Evolutionary conservation across 2,888 invertebrate genomes (phyloP).

Genomic region (Protophormia terraenovae): DNA sequence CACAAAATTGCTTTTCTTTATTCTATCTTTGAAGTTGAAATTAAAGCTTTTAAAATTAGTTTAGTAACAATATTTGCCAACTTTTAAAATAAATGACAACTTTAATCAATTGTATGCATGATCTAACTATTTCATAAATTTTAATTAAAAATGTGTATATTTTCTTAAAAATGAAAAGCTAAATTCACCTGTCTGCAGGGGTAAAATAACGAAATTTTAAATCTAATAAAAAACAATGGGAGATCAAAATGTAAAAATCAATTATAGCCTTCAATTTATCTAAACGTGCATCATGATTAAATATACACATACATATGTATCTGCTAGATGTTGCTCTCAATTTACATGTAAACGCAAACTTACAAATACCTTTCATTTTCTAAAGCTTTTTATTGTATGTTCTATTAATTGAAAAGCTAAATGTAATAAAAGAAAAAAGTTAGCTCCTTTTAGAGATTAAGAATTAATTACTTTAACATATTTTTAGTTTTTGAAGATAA

Average conservation of each 20-base stretch:
- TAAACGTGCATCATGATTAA: constrained; percentile 58
- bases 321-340: neutral
- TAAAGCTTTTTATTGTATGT: too few relatives aligned
- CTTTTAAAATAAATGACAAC: neutral
- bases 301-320: neutral
- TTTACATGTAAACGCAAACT: neutral
- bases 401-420: too few relatives aligned
- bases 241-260: constrained; percentile 27
- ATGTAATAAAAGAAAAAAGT: too few relatives aligned
- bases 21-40: too few relatives aligned
- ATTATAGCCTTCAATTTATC: constrained; percentile 61
- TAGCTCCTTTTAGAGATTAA: too few relatives aligned
- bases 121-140: neutral
- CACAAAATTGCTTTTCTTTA: too few relatives aligned
- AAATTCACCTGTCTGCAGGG: neutral
- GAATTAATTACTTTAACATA: too few relatives aligned
- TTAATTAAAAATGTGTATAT: neutral
- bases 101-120: neutral
- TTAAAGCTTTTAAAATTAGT: too few relatives aligned
- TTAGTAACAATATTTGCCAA: neutral
- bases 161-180: neutral
- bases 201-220: constrained; percentile 15
- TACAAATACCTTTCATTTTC: neutral
- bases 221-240: constrained; percentile 30
- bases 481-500: too few relatives aligned